Evolutionary conservation across 1,140 invertebrate species (phyloP), one percentile per base, ranked within the genome.

Genomic region (Stratiolaelaps scimitus): DNA sequence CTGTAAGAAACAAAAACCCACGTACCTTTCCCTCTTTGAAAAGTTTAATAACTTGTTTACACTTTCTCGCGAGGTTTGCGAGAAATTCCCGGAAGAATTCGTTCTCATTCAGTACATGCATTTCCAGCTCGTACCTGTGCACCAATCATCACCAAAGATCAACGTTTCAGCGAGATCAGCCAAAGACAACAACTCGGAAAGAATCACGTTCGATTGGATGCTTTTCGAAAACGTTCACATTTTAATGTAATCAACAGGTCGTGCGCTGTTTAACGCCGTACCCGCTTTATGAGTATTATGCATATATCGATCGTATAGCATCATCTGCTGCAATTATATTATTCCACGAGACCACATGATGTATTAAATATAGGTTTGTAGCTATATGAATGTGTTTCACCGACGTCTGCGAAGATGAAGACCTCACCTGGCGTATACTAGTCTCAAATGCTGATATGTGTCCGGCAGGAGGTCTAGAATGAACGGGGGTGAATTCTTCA

Each of bases 401-500:
- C 4, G 26, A 20, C 13, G 23, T 34, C 17, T 15, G 26, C 6
- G 15, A 26, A 26, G 20, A 60, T 28, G 10, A 26, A 26, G 15
- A 15, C n/a, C 53, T 15, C 2, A 60, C 53, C 92, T 95, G 5
- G 84, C 88, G 78, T 90, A 96, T 73, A 96, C 92, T 68, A 92
- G 81, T 72, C 87, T 81, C 71, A 99, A 80, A 72, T 94, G 84
- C 78, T 98, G 92, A 81, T 97, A 98, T 68, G 94, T 98, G 77
- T 98, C 95, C 53, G 95, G 95, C 71, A 99, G 78, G 77, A 99
- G 98, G 78, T 99, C 96, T 71, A 98, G 78, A 74, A 99, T 98
- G 78, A 98, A 99, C 30, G 96, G 96, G 28, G 96, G 96, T 71
- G 92, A 96, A 76, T 98, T 98, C 79, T 98, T 97, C 69, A 99